Base-by-base conservation (phyloP, 2,888 invertebrate species). In the Pachycephus smyrnensis region DNA sequence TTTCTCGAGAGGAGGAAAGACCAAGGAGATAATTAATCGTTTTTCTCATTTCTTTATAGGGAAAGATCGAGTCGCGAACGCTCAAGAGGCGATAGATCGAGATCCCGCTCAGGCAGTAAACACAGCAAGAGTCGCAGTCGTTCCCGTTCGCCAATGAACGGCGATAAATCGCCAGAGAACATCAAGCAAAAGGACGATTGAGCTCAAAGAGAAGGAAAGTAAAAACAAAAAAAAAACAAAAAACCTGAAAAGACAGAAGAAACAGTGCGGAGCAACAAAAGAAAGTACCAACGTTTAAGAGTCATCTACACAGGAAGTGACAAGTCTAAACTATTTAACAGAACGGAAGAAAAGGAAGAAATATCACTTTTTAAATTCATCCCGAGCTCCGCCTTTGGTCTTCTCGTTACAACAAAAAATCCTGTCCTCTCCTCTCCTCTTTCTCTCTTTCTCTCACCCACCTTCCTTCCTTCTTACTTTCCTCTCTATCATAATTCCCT, bases 61-160 rank as follows among this genome's bases (percentile, higher is more conserved):
- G 91, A 91, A 84, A 89, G 91, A 84, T 91, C 90, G 77, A 91
- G 91, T 82, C 91, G 91, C 76, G 91, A 91, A 77, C 89, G 91
- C 76, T 91, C 91, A 71, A 85, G 91, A 75, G 91, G 90, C 36
- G 90, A 90, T 81, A 85, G 91, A 85, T 91, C 91, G 37, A 87
- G 91, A 85, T 91, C 91, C 32, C 88, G 90, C 33, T 91, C 91
- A 12, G 87, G 86, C 68, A 91, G 91, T 82, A 91, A 91, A 87
- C 91, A 91, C 85, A 91, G 91, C 85, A 91, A 91, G 84, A 91
- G 91, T 74, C 91, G 87, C 79, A 91, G 91, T 80, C 91, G 88
- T 73, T 91, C 91, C 15, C 88, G 86, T 79, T 90, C 91, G 11
- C 91, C 91, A n/a, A 91, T 91, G 90, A 91, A 91, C 77, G 91